Evolutionary conservation across 2,888 invertebrate species (phyloP).

Genomic region (Halictus quadricinctus): DNA sequence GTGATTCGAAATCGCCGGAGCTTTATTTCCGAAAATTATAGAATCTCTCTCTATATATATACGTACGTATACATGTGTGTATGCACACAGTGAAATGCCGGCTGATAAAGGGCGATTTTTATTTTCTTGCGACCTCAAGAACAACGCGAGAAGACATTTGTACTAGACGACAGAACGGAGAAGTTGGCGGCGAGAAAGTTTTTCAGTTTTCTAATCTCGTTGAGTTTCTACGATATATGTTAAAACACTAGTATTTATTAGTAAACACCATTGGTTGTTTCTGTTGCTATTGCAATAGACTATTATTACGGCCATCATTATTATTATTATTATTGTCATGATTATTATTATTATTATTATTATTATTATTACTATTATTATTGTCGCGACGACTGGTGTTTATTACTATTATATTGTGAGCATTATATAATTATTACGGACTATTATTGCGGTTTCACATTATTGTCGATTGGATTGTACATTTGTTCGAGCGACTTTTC

Average conservation of each 20-base stretch:
- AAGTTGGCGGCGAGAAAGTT: conserved; percentile 61
- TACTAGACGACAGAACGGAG: conserved; percentile 47
- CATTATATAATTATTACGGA: conserved; percentile 32
- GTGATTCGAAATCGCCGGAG: neutral
- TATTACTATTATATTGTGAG: conserved; percentile 54
- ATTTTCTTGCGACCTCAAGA: neutral
- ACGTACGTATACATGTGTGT: neutral
- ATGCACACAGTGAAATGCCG: neutral
- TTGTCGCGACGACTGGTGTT: neutral
- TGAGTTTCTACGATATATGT: conserved; percentile 78
- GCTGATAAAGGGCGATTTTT: neutral
- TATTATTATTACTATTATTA: conserved; percentile 59
- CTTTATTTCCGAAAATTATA: neutral
- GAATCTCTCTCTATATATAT: neutral
- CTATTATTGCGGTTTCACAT: conserved; percentile 64
- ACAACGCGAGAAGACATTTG: conserved; percentile 6
- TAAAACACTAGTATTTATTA: conserved; percentile 75
- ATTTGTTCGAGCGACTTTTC: conserved; percentile 74
- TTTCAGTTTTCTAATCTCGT: conserved; percentile 76
- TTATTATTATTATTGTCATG: conserved; percentile 64
- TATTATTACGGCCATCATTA: conserved; percentile 53
- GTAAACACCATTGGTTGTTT: conserved; percentile 68
- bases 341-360: conserved; percentile 59
- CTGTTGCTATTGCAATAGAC: conserved; percentile 58
- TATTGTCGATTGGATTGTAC: conserved; percentile 71